Base-by-base conservation (phyloP, 2,888 invertebrate species). In the Onthophagus sagittarius region DNA sequence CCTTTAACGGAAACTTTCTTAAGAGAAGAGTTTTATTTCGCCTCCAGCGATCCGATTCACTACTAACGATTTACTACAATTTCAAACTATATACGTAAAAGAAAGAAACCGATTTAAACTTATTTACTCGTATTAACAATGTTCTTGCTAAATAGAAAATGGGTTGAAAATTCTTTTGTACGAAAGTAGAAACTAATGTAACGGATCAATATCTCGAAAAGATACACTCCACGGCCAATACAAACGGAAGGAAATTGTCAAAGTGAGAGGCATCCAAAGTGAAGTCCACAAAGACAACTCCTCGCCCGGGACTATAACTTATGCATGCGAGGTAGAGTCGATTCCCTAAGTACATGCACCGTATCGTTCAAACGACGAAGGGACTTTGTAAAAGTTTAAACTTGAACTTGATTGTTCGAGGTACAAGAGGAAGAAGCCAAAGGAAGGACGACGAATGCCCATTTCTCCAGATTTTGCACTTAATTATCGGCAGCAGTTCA, bases 281-380 rank as follows among this genome's bases (percentile, higher is more conserved):
- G 39, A 53, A 11, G 39, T 53, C 39, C 39, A 53, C 39, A 53
- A 53, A 53, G 39, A 53, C 39, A 53, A 53, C 9, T 53, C 39
- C 39, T 53, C 39, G 6, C 31, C 67, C 32, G 13, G 31, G 5
- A 64, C 15, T 23, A 67, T 67, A 67, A 67, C 67, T 67, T 67
- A 67, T 67, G 67, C 67, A 67, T 67, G 67, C 67, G 23, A n/a
- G 32, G 67, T 23, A 67, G 9, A 67, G 31, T 67, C 32, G 67
- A 67, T 67, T 67, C 67, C 67, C 32, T 67, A 67, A 67, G 67
- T 31, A 67, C 67, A 67, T 67, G 67, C 67, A 67, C 39, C 1
- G 39, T 53, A 4, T 53, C 39, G 9, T 7, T 11, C 39, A 53
- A 53, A 53, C 39, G 23, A 23, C 23, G 23, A 23, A 23, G 23